Evolutionary conservation across 2,888 invertebrate genomes (phyloP).

Genomic region (Euphydryas editha): DNA sequence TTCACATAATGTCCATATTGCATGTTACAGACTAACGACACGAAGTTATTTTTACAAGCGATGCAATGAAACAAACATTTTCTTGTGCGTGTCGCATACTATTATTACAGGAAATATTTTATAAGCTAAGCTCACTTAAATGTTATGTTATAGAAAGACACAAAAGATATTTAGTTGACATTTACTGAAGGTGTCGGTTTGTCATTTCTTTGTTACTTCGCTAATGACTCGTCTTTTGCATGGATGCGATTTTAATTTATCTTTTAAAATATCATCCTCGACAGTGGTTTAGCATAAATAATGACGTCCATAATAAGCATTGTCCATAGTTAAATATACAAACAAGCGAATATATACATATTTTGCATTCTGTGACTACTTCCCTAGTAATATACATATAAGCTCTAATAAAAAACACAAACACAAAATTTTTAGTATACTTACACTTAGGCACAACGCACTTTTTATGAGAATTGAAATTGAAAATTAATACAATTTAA

Average conservation of each 20-base stretch:
- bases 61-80: constrained; percentile 51
- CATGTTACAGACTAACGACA: constrained; percentile 50
- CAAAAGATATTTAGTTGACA: constrained; percentile 14
- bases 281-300: no score
- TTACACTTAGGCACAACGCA: no score
- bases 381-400: no score
- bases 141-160: constrained; percentile 27
- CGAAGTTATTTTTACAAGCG: constrained; percentile 29
- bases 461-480: no score
- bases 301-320: no score
- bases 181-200: neutral
- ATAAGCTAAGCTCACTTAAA: constrained; percentile 45
- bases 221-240: neutral
- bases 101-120: constrained; percentile 49
- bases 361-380: no score
- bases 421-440: no score
- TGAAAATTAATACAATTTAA: no score
- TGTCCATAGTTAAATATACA: no score
- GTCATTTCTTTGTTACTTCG: neutral
- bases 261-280: neutral
- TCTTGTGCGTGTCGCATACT: constrained; percentile 53
- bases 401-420: no score
- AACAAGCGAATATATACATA: no score
- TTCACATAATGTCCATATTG: constrained; percentile 57
- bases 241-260: neutral